phyloP scores from a whole-genome alignment of 2,888 invertebrate genomes.

The Crematogaster levior region DNA sequence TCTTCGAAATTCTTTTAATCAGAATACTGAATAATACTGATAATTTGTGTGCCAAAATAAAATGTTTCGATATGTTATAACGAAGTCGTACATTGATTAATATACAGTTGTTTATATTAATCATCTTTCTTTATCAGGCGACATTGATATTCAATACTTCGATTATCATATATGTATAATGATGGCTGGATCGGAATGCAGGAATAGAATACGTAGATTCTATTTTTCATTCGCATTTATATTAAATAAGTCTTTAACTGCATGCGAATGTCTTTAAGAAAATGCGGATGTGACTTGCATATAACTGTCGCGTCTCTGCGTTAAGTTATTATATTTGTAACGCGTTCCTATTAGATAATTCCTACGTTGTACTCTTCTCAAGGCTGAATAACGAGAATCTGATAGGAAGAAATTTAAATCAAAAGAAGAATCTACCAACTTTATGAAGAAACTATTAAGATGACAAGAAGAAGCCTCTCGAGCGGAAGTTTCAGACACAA shows the following conservation, averaged over 20 bases:
- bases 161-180: not conserved
- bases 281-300: slow-evolving; percentile 9
- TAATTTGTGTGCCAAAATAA: not conserved
- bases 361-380: not conserved
- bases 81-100: not conserved
- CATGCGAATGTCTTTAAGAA: not conserved
- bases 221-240: not conserved
- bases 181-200: not conserved
- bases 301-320: not conserved
- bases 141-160: not conserved
- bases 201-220: not conserved
- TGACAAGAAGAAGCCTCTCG: slow-evolving; percentile 11
- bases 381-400: not conserved
- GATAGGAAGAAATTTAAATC: not conserved
- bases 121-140: not conserved
- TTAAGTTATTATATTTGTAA: not conserved
- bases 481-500: slow-evolving; percentile 54
- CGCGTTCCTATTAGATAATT: not conserved
- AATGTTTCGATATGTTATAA: not conserved
- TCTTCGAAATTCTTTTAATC: not conserved
- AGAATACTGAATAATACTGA: not conserved
- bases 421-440: slow-evolving; percentile 18
- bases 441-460: not conserved
- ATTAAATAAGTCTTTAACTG: not conserved
- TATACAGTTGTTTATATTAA: not conserved